Base-by-base conservation (phyloP, 2,113 vertebrate species). In the Hystrix brachyura region DNA sequence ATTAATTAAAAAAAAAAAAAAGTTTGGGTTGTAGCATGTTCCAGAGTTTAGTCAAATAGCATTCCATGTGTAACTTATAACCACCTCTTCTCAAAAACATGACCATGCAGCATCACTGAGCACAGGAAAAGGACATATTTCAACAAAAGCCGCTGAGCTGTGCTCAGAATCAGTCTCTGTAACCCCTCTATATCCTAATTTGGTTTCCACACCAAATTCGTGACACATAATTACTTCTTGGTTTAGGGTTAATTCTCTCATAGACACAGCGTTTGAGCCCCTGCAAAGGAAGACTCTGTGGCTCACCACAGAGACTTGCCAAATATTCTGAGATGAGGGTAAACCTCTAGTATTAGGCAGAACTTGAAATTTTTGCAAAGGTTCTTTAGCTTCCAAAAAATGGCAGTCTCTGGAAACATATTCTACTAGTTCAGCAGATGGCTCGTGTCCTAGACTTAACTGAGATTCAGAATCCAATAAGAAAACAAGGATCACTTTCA, bases 251-350 rank as follows among this genome's bases (percentile, higher is more conserved):
- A 79, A 74, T 67, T 79, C 3, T 46, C 21, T 83, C 19, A 13
- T 27, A 12, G 4, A 76, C 2, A 38, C 43, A 64, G 9, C 0
- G 29, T 46, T n/a, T 59, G 2, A 12, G 0, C 0, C 7, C 1
- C 5, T 46, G 25, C 23, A 34, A 88, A 79, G 1, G 65, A 59
- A 64, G 4, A 51, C 14, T 55, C 18, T 74, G 0, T 46, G 34
- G 3, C 13, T 86, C 62, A 74, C 15, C 51, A 34, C 8, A 46
- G 17, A 19, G 34, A 3, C 60, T 46, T 91, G 27, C 64, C 27
- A 81, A 91, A 84, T 34, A 88, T 21, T 43, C 15, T 62, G 62
- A 67, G 21, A 46, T 67, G 55, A 79, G 51, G 9, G 59, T 89
- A 27, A 65, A 79, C 8, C n/a, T 71, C 17, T 9, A 15, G 0